These are phyloP conservation scores for Aldrovandia affinis DNA, from an alignment of 2,797 vertebrate species.

Conservation along the genomic window DNA sequence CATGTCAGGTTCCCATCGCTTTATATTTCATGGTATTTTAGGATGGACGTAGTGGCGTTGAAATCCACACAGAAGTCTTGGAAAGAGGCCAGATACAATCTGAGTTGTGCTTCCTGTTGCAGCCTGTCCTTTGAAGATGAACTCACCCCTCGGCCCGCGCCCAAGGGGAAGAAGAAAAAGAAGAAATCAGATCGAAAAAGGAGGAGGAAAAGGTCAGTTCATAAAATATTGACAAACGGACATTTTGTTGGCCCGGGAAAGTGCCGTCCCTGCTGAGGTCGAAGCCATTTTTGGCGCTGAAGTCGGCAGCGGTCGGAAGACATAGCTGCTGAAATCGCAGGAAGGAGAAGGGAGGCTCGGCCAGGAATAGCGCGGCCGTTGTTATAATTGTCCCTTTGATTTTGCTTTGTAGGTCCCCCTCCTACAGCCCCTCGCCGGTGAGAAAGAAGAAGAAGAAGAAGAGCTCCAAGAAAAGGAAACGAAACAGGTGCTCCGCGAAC, in stretches of 20 bases:
- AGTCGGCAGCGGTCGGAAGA: neutral
- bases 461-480: constrained; percentile 91
- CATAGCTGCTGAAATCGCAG: neutral
- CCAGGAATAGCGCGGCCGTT: neutral
- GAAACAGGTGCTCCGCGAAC: constrained; percentile 78
- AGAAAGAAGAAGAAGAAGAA: constrained; percentile 98
- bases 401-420: constrained; percentile 79
- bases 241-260: neutral
- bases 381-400: constrained; percentile 1
- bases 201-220: constrained; percentile 83
- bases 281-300: constrained; percentile 20
- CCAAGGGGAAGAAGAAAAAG: constrained; percentile 91
- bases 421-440: constrained; percentile 84
- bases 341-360: neutral
- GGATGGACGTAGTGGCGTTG: constrained; percentile 47
- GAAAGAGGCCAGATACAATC: constrained; percentile 27
- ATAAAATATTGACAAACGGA: constrained; percentile 27
- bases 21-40: constrained; percentile 54
- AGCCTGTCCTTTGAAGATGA: constrained; percentile 75
- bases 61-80: constrained; percentile 50
- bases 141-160: constrained; percentile 57
- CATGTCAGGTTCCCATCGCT: constrained; percentile 43
- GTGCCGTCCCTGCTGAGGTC: neutral
- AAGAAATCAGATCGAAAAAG: constrained; percentile 90
- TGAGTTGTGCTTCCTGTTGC: constrained; percentile 33